phyloP scores from a whole-genome alignment of 2,888 invertebrate species.

The Drosophila mimetica region DNA sequence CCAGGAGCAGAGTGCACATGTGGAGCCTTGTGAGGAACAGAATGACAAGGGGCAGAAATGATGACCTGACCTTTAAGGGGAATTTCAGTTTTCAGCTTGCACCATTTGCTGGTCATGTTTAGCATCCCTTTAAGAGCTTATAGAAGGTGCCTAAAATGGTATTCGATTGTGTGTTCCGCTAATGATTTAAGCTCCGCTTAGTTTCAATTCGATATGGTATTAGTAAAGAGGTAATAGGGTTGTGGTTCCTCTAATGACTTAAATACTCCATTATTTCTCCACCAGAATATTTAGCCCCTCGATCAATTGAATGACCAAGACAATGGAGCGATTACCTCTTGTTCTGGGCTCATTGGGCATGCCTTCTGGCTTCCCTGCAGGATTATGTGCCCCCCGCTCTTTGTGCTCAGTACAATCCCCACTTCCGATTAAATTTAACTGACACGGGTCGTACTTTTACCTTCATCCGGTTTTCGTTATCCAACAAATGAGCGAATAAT shows the following conservation, averaged over 20 bases:
- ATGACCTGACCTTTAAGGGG: conserved; percentile 33
- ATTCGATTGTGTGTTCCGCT: background rate
- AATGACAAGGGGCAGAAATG: conserved; percentile 16
- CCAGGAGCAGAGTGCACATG: conserved; percentile 57
- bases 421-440: conserved; percentile 51
- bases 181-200: background rate
- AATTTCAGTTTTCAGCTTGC: background rate
- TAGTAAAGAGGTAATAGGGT: background rate
- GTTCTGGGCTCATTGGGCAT: background rate
- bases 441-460: conserved; percentile 51
- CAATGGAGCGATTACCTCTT: conserved; percentile 20
- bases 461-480: conserved; percentile 20
- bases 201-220: background rate
- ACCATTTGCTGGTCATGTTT: background rate
- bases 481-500: conserved; percentile 49
- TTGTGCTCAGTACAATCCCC: background rate
- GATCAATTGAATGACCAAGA: conserved; percentile 25
- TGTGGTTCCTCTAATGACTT: background rate
- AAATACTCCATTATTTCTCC: background rate
- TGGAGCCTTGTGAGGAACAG: conserved; percentile 34
- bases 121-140: conserved; percentile 4
- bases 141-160: fast-evolving
- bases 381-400: background rate
- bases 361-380: background rate
- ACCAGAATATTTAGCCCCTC: background rate